phyloP scores from a whole-genome alignment of 2,113 vertebrate species.

The Struthio camelus region DNA sequence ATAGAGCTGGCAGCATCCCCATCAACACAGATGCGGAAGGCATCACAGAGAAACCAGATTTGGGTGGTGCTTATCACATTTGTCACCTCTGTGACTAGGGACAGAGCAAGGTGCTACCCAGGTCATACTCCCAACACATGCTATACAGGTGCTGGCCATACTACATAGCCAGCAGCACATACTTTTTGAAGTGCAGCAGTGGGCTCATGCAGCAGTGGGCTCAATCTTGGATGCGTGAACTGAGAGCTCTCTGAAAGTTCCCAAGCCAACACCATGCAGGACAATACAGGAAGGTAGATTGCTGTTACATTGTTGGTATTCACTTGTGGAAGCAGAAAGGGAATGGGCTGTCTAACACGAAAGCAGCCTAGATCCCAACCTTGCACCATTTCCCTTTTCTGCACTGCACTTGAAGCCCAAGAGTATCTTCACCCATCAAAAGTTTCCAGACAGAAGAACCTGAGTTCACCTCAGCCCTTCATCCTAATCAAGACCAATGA shows the following conservation, averaged over 20 bases:
- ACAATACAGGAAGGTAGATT: fast-evolving
- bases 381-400: not conserved
- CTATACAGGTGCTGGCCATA: not conserved
- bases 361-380: not conserved
- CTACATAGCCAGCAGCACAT: not conserved
- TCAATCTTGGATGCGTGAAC: not conserved
- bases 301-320: not conserved
- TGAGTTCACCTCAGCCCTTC: not conserved
- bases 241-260: not conserved
- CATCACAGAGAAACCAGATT: no score
- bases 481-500: not conserved
- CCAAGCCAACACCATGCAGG: not conserved
- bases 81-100: not conserved
- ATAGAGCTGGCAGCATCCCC: not conserved
- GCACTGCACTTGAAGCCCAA: not conserved
- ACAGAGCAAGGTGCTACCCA: not conserved
- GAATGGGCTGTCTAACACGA: not conserved
- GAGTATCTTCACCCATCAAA: not conserved
- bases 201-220: fast-evolving
- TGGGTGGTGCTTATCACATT: no score
- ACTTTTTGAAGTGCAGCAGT: not conserved
- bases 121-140: not conserved
- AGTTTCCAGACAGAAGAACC: not conserved
- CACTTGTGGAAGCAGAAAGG: not conserved
- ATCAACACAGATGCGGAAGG: not conserved